These are phyloP conservation scores for Malacoctenus gilli DNA, from an alignment of 2,797 vertebrate species.

Conservation along the genomic window DNA sequence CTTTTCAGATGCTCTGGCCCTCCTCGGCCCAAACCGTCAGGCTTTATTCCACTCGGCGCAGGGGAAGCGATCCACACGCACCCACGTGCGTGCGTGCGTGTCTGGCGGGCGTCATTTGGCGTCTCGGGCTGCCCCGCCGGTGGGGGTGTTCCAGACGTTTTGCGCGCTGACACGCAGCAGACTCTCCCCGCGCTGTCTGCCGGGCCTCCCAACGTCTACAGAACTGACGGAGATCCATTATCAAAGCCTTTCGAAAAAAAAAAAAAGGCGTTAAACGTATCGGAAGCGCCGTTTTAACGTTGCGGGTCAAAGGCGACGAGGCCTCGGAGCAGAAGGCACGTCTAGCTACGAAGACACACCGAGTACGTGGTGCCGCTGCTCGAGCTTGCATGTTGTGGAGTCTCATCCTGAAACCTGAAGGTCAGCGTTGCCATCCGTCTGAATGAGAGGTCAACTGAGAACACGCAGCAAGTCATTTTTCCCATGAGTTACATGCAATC, in stretches of 20 bases:
- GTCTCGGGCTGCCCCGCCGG: conserved; percentile 3
- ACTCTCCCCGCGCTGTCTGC: conserved; percentile 34
- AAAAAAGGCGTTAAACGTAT: conserved; percentile 21
- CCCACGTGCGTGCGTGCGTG: too few relatives aligned
- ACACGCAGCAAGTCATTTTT: too few relatives aligned
- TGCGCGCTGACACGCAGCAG: conserved; percentile 4
- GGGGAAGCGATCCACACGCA: conserved; percentile 12
- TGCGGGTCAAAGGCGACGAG: conserved; percentile 9
- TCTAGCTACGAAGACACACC: too few relatives aligned
- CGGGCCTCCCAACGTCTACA: conserved; percentile 6
- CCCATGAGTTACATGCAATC: too few relatives aligned
- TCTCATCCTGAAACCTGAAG: too few relatives aligned
- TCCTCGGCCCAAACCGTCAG: conserved; percentile 39
- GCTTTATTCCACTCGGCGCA: conserved; percentile 44
- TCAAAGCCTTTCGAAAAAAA: neutral
- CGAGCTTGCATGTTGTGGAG: too few relatives aligned
- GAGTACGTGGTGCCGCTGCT: too few relatives aligned
- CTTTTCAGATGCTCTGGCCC: conserved; percentile 42
- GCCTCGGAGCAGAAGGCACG: neutral
- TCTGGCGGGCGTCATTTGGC: conserved; percentile 5
- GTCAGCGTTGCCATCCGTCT: too few relatives aligned
- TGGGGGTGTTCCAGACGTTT: conserved; percentile 42
- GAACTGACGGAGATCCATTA: conserved; percentile 19
- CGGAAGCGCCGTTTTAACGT: conserved; percentile 11
- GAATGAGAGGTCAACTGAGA: too few relatives aligned